phyloP scores from a whole-genome alignment of 2,113 vertebrate genomes.

The Zingel zingel region DNA sequence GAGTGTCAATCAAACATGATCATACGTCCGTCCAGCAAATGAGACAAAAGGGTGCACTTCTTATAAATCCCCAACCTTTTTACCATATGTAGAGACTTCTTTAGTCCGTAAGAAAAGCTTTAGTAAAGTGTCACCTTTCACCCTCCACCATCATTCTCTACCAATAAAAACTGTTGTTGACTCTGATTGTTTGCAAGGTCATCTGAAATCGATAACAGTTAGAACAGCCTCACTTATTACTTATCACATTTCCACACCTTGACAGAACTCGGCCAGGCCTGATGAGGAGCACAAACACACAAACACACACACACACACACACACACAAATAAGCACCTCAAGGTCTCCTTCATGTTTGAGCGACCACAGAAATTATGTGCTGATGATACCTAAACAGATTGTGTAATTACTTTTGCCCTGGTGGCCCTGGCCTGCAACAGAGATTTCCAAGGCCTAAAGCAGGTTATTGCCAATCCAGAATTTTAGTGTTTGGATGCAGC shows the following conservation, averaged over 20 bases:
- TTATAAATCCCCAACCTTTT: background rate
- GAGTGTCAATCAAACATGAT: background rate
- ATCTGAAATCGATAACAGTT: slow-evolving; percentile 67
- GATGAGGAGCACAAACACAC: background rate
- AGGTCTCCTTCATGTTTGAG: slow-evolving; percentile 84
- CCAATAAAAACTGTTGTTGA: slow-evolving; percentile 52
- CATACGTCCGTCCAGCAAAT: background rate
- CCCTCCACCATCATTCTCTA: slow-evolving; percentile 28
- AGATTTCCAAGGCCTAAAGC: slow-evolving; percentile 46
- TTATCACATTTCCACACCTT: slow-evolving; percentile 60
- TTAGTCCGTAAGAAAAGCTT: background rate
- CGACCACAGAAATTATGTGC: slow-evolving; percentile 72
- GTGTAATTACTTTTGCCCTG: slow-evolving; percentile 78
- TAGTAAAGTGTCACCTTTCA: slow-evolving; percentile 24
- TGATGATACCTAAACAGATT: slow-evolving; percentile 79
- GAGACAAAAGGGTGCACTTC: background rate
- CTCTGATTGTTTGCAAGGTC: slow-evolving; percentile 71
- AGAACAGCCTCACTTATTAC: slow-evolving; percentile 60
- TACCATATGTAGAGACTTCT: background rate
- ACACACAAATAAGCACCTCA: slow-evolving; percentile 61
- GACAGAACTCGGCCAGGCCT: slow-evolving; percentile 45
- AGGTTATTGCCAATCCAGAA: slow-evolving; percentile 37
- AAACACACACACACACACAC: slow-evolving; percentile 10
- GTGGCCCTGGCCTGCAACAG: slow-evolving; percentile 70
- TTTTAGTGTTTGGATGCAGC: slow-evolving; percentile 17